These are phyloP conservation scores for Uloborus plumipes DNA, from an alignment of 2,888 invertebrate genomes.

Conservation along the genomic window DNA sequence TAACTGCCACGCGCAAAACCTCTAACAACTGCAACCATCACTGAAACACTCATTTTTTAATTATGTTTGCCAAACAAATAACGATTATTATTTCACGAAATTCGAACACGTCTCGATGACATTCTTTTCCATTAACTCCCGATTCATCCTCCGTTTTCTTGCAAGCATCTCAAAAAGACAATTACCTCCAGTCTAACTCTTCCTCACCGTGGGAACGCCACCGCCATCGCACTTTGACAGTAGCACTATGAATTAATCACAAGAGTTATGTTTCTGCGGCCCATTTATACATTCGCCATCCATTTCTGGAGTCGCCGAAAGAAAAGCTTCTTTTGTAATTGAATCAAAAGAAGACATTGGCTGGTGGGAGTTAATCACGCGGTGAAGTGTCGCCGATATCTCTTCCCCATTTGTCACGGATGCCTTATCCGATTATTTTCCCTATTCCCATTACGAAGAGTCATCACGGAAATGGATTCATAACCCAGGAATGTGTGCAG, in stretches of 20 bases:
- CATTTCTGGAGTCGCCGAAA: conserved; percentile 37
- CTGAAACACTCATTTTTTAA: no score
- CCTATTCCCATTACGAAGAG: conserved; percentile 32
- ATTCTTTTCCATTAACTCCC: no score
- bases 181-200: no score
- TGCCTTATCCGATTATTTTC: conserved; percentile 60
- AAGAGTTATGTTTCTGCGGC: conserved; percentile 27
- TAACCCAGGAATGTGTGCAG: conserved; percentile 15
- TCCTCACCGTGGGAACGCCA: no score
- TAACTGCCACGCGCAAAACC: no score
- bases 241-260: conserved; percentile 43
- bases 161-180: no score
- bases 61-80: no score
- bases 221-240: no score
- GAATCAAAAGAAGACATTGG: conserved; percentile 63
- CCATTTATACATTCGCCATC: conserved; percentile 54
- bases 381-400: conserved; percentile 26
- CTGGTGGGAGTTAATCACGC: conserved; percentile 56
- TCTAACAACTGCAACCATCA: no score
- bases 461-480: conserved; percentile 53
- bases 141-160: no score
- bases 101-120: no score
- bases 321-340: conserved; percentile 58
- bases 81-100: no score
- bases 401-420: conserved; percentile 53